These are phyloP conservation scores for Festucalex cinctus DNA, from an alignment of 2,113 vertebrate genomes.

Conservation along the genomic window DNA sequence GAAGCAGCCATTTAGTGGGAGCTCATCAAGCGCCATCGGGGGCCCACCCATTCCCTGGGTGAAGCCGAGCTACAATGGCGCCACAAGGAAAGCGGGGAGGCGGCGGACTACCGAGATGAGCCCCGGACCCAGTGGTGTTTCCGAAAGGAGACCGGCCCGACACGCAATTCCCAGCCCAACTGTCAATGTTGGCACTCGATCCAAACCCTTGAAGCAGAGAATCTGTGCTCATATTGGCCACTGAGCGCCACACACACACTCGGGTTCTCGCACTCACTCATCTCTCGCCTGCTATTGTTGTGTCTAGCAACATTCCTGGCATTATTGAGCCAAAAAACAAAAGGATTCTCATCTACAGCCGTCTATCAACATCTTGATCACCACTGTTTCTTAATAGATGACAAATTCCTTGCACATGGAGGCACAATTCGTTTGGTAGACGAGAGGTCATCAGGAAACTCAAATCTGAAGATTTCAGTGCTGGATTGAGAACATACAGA, in stretches of 20 bases:
- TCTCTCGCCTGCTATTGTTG: constrained; percentile 59
- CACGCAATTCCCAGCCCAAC: constrained; percentile 79
- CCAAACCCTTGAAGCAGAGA: constrained; percentile 76
- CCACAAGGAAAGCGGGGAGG: constrained; percentile 45
- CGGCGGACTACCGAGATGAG: constrained; percentile 56
- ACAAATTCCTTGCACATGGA: no score
- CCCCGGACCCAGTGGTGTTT: constrained; percentile 71
- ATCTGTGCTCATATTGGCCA: constrained; percentile 74
- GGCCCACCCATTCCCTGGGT: constrained; percentile 58
- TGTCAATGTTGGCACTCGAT: constrained; percentile 76
- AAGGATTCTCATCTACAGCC: constrained; percentile 55
- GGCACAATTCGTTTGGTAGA: no score
- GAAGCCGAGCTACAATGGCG: constrained; percentile 59
- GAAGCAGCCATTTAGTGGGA: constrained; percentile 67
- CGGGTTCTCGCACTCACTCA: constrained; percentile 49
- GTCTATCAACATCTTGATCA: constrained; percentile 57
- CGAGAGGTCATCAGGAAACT: no score
- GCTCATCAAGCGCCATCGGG: constrained; percentile 65
- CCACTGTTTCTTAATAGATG: constrained; percentile 1
- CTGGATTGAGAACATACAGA: no score
- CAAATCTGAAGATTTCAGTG: no score
- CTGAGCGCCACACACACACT: constrained; percentile 66
- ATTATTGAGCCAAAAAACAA: constrained; percentile 58
- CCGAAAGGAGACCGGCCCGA: constrained; percentile 63
- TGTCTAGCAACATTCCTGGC: constrained; percentile 48